phyloP scores from a whole-genome alignment of 2,797 vertebrate genomes.

The Micrastur ruficollis region DNA sequence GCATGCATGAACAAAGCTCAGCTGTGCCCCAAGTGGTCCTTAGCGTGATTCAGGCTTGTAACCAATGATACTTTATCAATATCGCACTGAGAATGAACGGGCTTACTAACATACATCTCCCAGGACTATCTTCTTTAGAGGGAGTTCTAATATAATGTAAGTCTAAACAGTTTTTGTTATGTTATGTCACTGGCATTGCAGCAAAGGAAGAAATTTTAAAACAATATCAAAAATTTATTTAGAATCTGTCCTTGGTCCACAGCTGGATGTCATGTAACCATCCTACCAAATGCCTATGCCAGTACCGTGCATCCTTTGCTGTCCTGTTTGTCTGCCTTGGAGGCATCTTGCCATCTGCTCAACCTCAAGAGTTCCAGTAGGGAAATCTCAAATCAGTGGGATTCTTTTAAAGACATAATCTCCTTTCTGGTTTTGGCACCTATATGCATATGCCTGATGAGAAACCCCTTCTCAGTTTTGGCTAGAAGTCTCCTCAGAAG shows the following conservation, averaged over 20 bases:
- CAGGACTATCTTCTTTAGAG: background rate
- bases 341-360: background rate
- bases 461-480: background rate
- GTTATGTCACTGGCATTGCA: background rate
- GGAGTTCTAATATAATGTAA: background rate
- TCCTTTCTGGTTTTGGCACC: background rate
- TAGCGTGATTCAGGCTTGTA: background rate
- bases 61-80: background rate
- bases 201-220: background rate
- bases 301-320: accelerated
- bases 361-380: accelerated
- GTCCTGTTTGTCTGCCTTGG: accelerated
- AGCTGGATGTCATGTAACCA: background rate
- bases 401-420: background rate
- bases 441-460: accelerated
- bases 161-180: background rate
- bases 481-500: background rate
- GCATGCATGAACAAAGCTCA: background rate
- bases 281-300: too few species aligned
- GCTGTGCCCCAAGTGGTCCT: background rate
- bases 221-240: background rate
- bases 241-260: background rate
- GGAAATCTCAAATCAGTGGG: background rate
- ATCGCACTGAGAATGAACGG: background rate
- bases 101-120: background rate